Percentiles rank a stretch among this genome's conserved stretches.
These are phyloP conservation scores for Hycleus phaleratus DNA, from an alignment of 1,140 invertebrate genomes.

Conservation along the genomic window DNA sequence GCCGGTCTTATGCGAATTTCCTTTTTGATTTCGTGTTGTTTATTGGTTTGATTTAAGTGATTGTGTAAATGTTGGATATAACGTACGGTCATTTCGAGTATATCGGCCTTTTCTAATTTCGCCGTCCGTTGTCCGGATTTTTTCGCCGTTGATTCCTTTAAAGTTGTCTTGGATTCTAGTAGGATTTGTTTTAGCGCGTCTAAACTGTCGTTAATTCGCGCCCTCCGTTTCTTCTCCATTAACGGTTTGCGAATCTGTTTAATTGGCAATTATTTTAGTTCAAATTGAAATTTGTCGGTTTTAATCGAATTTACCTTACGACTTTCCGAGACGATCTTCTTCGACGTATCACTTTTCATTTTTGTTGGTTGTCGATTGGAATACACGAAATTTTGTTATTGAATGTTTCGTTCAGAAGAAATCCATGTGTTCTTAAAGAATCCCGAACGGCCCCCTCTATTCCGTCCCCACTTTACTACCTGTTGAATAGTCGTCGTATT, in stretches of 20 bases:
- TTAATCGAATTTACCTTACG: not conserved
- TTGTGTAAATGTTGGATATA: slow-evolving; percentile 46
- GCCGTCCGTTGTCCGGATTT: slow-evolving; percentile 41
- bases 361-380: not conserved
- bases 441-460: slow-evolving; percentile 8
- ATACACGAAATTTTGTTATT: not conserved
- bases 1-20: slow-evolving; percentile 17
- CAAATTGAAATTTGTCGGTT: not conserved
- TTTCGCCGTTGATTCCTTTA: slow-evolving; percentile 21
- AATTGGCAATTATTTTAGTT: not conserved
- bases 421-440: slow-evolving; percentile 7
- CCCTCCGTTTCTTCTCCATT: slow-evolving; percentile 61
- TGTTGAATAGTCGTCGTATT: slow-evolving; percentile 2
- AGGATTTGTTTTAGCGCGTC: slow-evolving; percentile 55
- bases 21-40: slow-evolving; percentile 4
- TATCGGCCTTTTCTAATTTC: slow-evolving; percentile 61
- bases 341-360: slow-evolving; percentile 3
- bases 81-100: slow-evolving; percentile 58
- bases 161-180: slow-evolving; percentile 44
- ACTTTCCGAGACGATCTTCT: slow-evolving; percentile 1
- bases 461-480: slow-evolving; percentile 6
- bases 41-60: slow-evolving; percentile 18
- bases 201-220: slow-evolving; percentile 59
- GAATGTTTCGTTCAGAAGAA: slow-evolving; percentile 1
- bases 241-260: slow-evolving; percentile 57